phyloP scores from a whole-genome alignment of 2,888 invertebrate species.

The Fragum fragum region DNA sequence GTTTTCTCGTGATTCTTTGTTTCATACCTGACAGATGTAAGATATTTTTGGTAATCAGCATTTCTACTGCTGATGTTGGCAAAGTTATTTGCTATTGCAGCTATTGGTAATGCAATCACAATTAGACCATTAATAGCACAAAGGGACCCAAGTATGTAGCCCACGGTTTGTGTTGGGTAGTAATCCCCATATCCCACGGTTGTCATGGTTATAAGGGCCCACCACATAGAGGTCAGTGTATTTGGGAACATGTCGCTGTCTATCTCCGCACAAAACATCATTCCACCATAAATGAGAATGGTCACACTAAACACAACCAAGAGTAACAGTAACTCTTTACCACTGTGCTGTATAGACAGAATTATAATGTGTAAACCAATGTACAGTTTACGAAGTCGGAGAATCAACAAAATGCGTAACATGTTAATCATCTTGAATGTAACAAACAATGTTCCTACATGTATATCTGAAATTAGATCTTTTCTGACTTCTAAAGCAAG shows the following conservation, averaged over 20 bases:
- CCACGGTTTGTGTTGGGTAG: slow-evolving; percentile 67
- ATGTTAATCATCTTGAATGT: slow-evolving; percentile 66
- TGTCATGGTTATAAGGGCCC: slow-evolving; percentile 78
- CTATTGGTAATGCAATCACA: slow-evolving; percentile 77
- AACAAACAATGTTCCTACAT: slow-evolving; percentile 61
- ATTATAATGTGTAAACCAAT: slow-evolving; percentile 73
- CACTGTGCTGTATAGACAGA: slow-evolving; percentile 69
- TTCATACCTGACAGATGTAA: no score
- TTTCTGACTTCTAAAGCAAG: slow-evolving; percentile 39
- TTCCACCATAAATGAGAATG: slow-evolving; percentile 73
- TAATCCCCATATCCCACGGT: slow-evolving; percentile 80
- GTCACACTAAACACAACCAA: slow-evolving; percentile 71
- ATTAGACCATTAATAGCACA: slow-evolving; percentile 79
- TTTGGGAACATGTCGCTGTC: slow-evolving; percentile 63
- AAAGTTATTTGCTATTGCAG: slow-evolving; percentile 80
- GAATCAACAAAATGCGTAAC: slow-evolving; percentile 71
- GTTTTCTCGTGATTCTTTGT: slow-evolving; percentile 4
- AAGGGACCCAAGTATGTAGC: slow-evolving; percentile 73
- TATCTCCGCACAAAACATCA: slow-evolving; percentile 76
- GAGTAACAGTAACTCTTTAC: slow-evolving; percentile 71
- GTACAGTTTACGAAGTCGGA: slow-evolving; percentile 74
- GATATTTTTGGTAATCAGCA: slow-evolving; percentile 4
- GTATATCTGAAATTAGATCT: slow-evolving; percentile 22
- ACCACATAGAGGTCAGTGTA: slow-evolving; percentile 73
- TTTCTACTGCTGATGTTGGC: slow-evolving; percentile 68